phyloP scores from a whole-genome alignment of 2,113 vertebrate species.

The Macrotis lagotis region DNA sequence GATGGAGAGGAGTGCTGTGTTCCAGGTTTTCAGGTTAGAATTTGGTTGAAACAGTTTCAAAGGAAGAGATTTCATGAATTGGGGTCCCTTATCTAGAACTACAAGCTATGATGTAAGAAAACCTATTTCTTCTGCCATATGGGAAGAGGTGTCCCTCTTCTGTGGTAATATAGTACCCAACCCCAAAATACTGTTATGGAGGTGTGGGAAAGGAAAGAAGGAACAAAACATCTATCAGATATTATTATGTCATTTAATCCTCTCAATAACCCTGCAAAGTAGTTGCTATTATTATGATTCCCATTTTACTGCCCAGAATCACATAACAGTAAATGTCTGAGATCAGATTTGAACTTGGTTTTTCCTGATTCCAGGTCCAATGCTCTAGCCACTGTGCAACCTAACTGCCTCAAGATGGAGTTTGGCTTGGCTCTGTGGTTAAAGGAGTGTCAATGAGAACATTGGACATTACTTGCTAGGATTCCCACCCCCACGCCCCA shows the following conservation, averaged over 20 bases:
- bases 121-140: not conserved
- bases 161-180: not conserved
- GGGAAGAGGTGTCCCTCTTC: not conserved
- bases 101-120: not conserved
- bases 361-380: not conserved
- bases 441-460: not conserved
- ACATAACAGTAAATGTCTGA: constrained; percentile 14
- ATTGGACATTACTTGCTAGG: not conserved
- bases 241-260: not conserved
- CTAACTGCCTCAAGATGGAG: not conserved
- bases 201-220: not conserved
- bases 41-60: not conserved
- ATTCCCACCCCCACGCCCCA: too few relatives aligned
- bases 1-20: not conserved
- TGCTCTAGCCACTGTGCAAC: not conserved
- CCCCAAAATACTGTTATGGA: not conserved
- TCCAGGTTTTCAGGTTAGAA: not conserved
- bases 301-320: constrained; percentile 14
- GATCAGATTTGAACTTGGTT: not conserved
- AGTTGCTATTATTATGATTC: not conserved
- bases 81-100: too few relatives aligned
- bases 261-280: not conserved
- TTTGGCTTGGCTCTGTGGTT: not conserved
- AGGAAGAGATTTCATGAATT: not conserved
- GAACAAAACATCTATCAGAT: not conserved